A percentile compares a stretch with the other conserved stretches of the same genome.
Conservation (phyloP, 2,888 invertebrate species). For the Epinotia nisella region DNA sequence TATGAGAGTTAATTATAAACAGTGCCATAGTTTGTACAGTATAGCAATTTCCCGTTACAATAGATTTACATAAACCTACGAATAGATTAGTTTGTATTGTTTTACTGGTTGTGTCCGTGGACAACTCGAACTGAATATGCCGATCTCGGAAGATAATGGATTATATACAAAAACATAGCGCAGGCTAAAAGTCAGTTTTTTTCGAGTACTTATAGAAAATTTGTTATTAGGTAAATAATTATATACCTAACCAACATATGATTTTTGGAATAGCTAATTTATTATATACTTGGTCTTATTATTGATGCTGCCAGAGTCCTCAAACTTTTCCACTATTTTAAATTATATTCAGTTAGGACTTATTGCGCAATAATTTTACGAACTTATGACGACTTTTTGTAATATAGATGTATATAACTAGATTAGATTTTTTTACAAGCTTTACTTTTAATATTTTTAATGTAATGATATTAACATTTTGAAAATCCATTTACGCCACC, state of each 20-base stretch:
- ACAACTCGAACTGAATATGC: neutral
- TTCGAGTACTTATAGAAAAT: too few relatives aligned
- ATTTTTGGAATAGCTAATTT: neutral
- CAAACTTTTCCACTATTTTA: constrained; percentile 2
- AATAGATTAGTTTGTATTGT: constrained; percentile 33
- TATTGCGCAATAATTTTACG: constrained; percentile 27
- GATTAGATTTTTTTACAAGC: constrained; percentile 72
- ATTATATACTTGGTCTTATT: neutral
- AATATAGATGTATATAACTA: constrained; percentile 78
- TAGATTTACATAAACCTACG: constrained; percentile 26
- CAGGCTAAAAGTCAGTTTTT: too few relatives aligned
- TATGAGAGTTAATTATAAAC: constrained; percentile 48
- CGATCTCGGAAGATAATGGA: neutral
- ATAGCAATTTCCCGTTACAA: constrained; percentile 48
- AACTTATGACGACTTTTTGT: constrained; percentile 57
- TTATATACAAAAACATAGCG: neutral
- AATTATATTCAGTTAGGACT: neutral
- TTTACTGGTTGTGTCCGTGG: constrained; percentile 23
- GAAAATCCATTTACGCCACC: constrained; percentile 6
- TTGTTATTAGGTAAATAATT: neutral
- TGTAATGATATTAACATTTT: constrained; percentile 30
- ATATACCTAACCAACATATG: neutral
- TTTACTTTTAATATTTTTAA: constrained; percentile 53
- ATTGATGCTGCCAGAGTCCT: neutral
- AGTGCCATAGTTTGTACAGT: constrained; percentile 66